Conservation (phyloP, 2,797 vertebrate species). For the Uromys caudimaculatus region DNA sequence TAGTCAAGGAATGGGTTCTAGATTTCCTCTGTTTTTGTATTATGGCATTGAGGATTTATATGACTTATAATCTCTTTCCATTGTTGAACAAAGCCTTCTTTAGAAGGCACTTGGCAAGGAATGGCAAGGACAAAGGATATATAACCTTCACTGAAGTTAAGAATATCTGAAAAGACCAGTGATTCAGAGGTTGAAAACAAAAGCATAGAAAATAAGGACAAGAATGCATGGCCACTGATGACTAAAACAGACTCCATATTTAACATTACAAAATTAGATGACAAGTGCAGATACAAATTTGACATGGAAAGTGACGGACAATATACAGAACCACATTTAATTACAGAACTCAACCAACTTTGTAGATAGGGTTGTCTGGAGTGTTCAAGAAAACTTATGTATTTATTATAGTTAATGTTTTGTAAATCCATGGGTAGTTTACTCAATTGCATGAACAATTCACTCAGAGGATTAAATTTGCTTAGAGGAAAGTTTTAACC, state of each 20-base stretch:
- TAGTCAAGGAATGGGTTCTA: background rate
- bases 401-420: background rate
- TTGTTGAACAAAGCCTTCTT: background rate
- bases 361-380: background rate
- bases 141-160: background rate
- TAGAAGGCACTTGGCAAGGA: background rate
- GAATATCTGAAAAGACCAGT: background rate
- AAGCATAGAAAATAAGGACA: background rate
- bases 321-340: background rate
- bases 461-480: background rate
- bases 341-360: background rate
- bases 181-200: background rate
- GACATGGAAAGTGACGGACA: background rate
- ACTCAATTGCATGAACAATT: background rate
- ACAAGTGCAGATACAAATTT: background rate
- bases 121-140: background rate
- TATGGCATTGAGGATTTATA: background rate
- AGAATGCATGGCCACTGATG: background rate
- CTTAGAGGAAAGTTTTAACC: background rate
- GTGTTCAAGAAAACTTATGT: background rate
- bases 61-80: background rate
- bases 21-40: background rate
- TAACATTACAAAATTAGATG: background rate
- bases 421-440: background rate
- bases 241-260: background rate